Conservation (phyloP, 2,113 vertebrate genomes). For the Gulo gulo region DNA sequence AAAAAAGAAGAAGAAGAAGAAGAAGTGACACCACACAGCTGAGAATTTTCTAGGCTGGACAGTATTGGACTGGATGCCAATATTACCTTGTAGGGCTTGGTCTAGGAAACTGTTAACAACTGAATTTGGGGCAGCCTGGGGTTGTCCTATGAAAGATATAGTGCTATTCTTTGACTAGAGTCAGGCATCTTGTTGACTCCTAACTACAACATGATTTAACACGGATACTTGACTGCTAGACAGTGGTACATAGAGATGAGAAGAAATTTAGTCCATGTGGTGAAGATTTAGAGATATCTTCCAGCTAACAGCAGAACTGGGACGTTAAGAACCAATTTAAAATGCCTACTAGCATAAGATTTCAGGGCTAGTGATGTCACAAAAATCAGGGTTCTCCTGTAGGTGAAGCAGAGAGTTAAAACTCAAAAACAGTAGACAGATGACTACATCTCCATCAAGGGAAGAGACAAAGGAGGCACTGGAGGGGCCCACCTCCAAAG, state of each 20-base stretch:
- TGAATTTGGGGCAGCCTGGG: neutral
- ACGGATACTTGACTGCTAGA: neutral
- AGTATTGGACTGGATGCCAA: neutral
- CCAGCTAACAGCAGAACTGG: neutral
- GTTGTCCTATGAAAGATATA: neutral
- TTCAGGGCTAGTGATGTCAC: neutral
- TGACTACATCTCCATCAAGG: neutral
- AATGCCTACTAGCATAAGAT: neutral
- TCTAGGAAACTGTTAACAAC: neutral
- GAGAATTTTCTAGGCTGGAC: neutral
- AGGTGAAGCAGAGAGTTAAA: constrained; percentile 22
- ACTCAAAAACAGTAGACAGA: neutral
- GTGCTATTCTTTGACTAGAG: neutral
- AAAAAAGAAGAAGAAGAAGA: no score
- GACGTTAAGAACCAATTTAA: neutral
- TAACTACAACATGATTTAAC: neutral
- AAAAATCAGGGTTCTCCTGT: neutral
- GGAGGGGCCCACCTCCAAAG: neutral
- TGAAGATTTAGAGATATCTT: neutral
- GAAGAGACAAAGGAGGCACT: neutral
- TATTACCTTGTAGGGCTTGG: neutral
- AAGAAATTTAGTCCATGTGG: neutral
- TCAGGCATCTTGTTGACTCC: neutral
- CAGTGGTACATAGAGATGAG: neutral
- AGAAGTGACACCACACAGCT: neutral